Percentiles rank a stretch among this genome's conserved stretches.
Conservation (phyloP, 2,888 invertebrate genomes). For the Ischnura elegans region DNA sequence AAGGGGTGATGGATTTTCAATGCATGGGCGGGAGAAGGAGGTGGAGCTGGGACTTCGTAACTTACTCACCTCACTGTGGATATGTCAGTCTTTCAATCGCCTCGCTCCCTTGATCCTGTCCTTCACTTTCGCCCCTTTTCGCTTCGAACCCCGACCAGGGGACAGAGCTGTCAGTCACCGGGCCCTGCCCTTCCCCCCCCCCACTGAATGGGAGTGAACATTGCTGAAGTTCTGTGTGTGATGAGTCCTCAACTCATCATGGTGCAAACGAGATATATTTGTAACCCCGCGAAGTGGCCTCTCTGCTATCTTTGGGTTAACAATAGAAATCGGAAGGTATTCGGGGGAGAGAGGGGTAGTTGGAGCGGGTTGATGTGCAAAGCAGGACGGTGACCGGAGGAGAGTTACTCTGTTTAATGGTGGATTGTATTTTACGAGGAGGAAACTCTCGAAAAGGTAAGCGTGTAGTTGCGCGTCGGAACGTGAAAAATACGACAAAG, state of each 20-base stretch:
- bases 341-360: not conserved
- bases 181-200: not conserved
- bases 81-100: no score
- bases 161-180: not conserved
- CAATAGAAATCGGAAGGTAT: not conserved
- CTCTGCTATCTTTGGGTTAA: not conserved
- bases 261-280: not conserved
- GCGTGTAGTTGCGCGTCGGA: conserved; percentile 41
- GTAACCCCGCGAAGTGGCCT: not conserved
- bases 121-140: not conserved
- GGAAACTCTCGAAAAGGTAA: not conserved
- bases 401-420: not conserved
- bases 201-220: no score
- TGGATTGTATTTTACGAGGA: not conserved
- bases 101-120: not conserved
- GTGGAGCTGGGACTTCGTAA: not conserved
- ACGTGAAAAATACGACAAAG: conserved; percentile 57
- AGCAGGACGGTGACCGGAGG: not conserved
- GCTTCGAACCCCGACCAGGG: not conserved
- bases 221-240: not conserved
- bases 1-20: no score
- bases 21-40: not conserved
- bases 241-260: not conserved
- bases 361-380: not conserved
- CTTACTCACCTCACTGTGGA: not conserved